phyloP scores from a whole-genome alignment of 2,797 vertebrate species.

The Rhinichthys osculus region DNA sequence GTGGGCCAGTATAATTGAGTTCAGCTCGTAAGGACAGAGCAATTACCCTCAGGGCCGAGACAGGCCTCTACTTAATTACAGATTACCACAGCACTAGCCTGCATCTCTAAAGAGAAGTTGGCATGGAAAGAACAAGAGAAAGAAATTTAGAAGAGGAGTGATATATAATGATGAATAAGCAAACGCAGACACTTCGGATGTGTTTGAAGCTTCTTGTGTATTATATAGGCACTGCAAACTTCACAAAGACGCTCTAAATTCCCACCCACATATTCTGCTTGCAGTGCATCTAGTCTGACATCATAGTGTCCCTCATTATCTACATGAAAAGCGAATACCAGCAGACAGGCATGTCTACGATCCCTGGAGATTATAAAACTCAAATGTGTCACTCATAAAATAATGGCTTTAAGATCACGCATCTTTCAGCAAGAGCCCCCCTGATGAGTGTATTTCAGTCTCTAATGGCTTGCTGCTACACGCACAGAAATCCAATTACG shows the following conservation, averaged over 20 bases:
- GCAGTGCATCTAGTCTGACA: not conserved
- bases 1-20: constrained; percentile 68
- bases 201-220: constrained; percentile 15
- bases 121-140: constrained; percentile 12
- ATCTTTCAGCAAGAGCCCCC: constrained; percentile 50
- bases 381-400: constrained; percentile 65
- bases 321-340: constrained; percentile 46
- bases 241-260: constrained; percentile 16
- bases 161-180: not conserved
- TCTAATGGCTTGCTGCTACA: constrained; percentile 40
- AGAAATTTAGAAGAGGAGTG: not conserved
- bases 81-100: constrained; percentile 59
- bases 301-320: constrained; percentile 28
- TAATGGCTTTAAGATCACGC: constrained; percentile 63
- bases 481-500: constrained; percentile 34
- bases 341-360: constrained; percentile 25
- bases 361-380: constrained; percentile 51
- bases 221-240: constrained; percentile 20
- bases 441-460: constrained; percentile 50
- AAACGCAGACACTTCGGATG: not conserved
- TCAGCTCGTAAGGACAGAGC: constrained; percentile 68
- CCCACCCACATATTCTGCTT: constrained; percentile 24
- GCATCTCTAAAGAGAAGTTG: not conserved
- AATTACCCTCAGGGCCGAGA: constrained; percentile 65
- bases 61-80: constrained; percentile 69